Percentiles rank a stretch among this genome's conserved stretches.
These are phyloP conservation scores for Tychaedon coryphoeus DNA, from an alignment of 2,113 vertebrate genomes.

Conservation along the genomic window DNA sequence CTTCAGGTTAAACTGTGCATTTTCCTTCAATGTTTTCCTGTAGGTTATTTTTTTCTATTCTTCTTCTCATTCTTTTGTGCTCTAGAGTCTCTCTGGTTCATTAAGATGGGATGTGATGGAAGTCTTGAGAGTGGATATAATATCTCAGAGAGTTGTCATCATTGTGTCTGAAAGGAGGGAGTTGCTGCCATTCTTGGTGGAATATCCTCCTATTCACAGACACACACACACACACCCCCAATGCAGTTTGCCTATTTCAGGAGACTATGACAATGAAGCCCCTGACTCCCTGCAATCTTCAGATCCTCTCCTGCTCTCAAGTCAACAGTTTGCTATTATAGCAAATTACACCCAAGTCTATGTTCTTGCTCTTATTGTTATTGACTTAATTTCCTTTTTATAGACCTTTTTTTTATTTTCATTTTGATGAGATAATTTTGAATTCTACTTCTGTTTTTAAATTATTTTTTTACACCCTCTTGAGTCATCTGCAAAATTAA, in stretches of 20 bases:
- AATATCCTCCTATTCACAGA: not conserved
- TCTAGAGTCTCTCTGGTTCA: not conserved
- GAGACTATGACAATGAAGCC: not conserved
- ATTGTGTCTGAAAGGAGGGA: not conserved
- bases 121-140: accelerated
- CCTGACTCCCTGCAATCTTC: not conserved
- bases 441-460: not conserved
- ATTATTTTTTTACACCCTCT: not conserved
- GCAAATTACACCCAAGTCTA: not conserved
- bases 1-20: not conserved
- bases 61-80: not conserved
- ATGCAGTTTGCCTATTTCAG: not conserved
- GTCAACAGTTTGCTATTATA: not conserved
- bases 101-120: not conserved
- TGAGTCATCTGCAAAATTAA: not conserved
- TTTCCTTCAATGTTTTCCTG: not conserved
- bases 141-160: not conserved
- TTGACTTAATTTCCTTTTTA: not conserved
- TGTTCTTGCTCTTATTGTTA: not conserved
- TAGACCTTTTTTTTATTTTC: not conserved
- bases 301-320: not conserved
- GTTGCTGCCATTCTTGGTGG: not conserved
- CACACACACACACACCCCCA: too few relatives aligned
- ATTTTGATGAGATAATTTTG: not conserved
- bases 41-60: not conserved